These are phyloP conservation scores for Styela clava DNA, from an alignment of 23 tunicate species.

Conservation along the genomic window DNA sequence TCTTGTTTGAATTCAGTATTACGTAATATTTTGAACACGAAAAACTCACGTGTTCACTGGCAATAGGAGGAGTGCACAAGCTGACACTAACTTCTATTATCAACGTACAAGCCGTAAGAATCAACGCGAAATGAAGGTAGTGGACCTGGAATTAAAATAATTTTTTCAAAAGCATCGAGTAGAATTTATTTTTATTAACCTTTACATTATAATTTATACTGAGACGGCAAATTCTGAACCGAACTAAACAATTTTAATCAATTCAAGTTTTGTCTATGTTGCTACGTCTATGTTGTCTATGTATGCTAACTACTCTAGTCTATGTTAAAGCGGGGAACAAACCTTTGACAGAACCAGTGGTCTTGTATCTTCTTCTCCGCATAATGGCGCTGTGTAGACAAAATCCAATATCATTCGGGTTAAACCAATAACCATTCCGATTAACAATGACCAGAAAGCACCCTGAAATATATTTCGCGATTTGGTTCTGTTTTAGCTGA, in stretches of 20 bases:
- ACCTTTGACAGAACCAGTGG: slow-evolving; percentile 75
- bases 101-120: slow-evolving; percentile 57
- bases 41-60: slow-evolving; percentile 55
- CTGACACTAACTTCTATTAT: slow-evolving; percentile 57
- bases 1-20: too few species aligned
- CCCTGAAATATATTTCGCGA: slow-evolving; percentile 54
- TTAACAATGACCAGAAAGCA: slow-evolving; percentile 85
- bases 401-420: slow-evolving; percentile 90
- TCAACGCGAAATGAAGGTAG: slow-evolving; percentile 87
- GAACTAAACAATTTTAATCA: too few species aligned
- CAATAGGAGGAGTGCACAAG: slow-evolving; percentile 63
- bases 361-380: slow-evolving; percentile 79
- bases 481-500: too few species aligned
- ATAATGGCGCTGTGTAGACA: slow-evolving; percentile 63
- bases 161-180: too few species aligned
- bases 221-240: too few species aligned
- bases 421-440: slow-evolving; percentile 63
- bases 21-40: too few species aligned
- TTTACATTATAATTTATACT: too few species aligned
- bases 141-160: slow-evolving; percentile 66
- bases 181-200: too few species aligned
- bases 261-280: too few species aligned
- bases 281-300: too few species aligned
- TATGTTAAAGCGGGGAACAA: too few species aligned
- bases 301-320: too few species aligned